Conservation (phyloP, 2,797 vertebrate genomes). For the Smutsia gigantea region DNA sequence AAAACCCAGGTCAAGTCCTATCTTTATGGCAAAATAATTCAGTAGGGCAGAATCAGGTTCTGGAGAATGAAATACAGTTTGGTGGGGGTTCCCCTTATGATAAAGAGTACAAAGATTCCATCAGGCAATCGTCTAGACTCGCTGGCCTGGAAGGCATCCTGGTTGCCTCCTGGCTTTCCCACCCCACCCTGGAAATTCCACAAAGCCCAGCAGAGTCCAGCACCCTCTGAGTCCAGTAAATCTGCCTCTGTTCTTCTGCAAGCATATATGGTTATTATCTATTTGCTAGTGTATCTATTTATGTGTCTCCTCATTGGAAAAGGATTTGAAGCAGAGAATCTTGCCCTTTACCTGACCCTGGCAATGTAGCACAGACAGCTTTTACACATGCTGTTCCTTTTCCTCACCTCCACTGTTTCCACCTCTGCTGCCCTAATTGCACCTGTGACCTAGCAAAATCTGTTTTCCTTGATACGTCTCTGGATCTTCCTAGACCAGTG, state of each 20-base stretch:
- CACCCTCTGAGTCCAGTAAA: no score
- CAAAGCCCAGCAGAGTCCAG: background rate
- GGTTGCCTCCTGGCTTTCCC: background rate
- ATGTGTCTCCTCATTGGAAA: background rate
- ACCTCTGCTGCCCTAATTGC: background rate
- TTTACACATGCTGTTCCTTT: background rate
- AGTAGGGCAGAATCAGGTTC: background rate
- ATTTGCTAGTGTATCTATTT: background rate
- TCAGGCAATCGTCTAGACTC: background rate
- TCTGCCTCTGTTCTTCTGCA: background rate
- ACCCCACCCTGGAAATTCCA: background rate
- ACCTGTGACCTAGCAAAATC: background rate
- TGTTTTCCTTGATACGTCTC: background rate
- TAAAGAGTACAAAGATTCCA: background rate
- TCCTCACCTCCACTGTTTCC: background rate
- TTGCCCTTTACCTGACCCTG: background rate
- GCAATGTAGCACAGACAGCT: background rate
- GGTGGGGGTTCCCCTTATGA: background rate
- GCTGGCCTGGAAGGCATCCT: background rate
- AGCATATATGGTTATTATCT: background rate
- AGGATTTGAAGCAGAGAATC: background rate
- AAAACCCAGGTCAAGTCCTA: conserved; percentile 39
- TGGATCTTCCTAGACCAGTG: background rate
- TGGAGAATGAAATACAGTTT: background rate
- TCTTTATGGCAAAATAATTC: conserved; percentile 38